Conservation (phyloP, 2,888 invertebrate genomes). For the Agrotis puta region DNA sequence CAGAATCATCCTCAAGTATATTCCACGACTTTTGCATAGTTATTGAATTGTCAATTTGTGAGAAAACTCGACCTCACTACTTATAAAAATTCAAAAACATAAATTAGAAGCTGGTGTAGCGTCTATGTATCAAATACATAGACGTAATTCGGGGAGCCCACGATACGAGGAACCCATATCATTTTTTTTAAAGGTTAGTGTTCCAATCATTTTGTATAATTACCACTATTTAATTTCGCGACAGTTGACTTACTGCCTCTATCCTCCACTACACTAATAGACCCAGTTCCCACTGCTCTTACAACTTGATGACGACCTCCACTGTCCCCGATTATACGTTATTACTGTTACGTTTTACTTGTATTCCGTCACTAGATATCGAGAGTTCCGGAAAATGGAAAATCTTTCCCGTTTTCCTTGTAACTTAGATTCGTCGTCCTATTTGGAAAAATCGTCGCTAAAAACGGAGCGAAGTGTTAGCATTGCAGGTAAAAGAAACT, state of each 20-base stretch:
- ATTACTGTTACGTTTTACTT: conserved; percentile 63
- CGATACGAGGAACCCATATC: no score
- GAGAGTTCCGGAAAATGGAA: conserved; percentile 32
- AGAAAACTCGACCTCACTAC: no score
- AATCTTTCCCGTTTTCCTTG: conserved; percentile 28
- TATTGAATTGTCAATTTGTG: no score
- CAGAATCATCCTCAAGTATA: no score
- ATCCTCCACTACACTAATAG: conserved; percentile 20
- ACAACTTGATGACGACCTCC: conserved; percentile 66
- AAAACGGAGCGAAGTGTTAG: background rate
- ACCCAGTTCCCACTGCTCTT: conserved; percentile 51
- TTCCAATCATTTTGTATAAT: no score
- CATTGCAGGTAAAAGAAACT: conserved; percentile 7
- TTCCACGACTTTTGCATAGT: no score
- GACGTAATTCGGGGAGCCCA: no score
- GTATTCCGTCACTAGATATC: conserved; percentile 34
- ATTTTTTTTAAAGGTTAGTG: no score
- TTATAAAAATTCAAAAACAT: no score
- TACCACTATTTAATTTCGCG: no score
- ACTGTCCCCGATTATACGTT: conserved; percentile 63
- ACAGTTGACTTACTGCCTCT: conserved; percentile 22
- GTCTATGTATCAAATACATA: no score
- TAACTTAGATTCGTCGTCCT: background rate
- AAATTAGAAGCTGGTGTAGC: no score
- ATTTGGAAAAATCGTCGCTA: conserved; percentile 14